Percentiles rank a stretch among this genome's conserved stretches.
These are phyloP conservation scores for Umimayanthus kanabou DNA, from an alignment of 92 coral and sea anemone species.

Conservation along the genomic window DNA sequence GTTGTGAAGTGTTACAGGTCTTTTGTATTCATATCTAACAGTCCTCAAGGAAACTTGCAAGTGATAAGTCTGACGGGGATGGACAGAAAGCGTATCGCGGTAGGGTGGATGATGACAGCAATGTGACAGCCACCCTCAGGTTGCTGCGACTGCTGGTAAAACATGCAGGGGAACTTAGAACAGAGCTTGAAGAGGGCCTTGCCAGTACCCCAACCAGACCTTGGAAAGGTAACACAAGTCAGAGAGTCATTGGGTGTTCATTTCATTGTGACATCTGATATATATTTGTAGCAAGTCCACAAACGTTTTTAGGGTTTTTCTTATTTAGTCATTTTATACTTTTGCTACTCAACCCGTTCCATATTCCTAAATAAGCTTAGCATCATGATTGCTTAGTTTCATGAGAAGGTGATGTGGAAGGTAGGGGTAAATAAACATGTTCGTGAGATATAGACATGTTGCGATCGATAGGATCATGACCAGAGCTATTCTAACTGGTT, in stretches of 20 bases:
- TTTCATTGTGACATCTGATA: neutral
- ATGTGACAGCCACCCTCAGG: constrained; percentile 96
- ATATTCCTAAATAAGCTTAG: too few species aligned
- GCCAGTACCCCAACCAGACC: constrained; percentile 91
- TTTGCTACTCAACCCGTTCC: too few species aligned
- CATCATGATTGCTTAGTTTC: too few species aligned
- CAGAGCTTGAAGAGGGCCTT: constrained; percentile 88
- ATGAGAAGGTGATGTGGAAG: too few species aligned
- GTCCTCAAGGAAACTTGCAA: constrained; percentile 29
- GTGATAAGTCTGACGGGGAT: constrained; percentile 42
- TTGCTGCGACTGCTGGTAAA: constrained; percentile 92
- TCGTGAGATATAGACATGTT: too few species aligned
- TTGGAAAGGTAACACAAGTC: constrained; percentile 83
- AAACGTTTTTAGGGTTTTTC: too few species aligned
- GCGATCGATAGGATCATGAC: too few species aligned
- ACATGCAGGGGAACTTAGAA: constrained; percentile 94
- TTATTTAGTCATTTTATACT: too few species aligned
- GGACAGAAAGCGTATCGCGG: constrained; percentile 39
- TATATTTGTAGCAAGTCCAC: neutral
- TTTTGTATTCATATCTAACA: neutral
- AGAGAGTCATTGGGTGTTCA: neutral
- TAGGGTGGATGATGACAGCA: constrained; percentile 87
- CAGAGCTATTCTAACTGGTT: too few species aligned
- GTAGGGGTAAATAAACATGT: too few species aligned
- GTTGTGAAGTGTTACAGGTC: neutral